Base-by-base conservation (phyloP, 1,140 invertebrate genomes). In the Dendroctonus valens region DNA sequence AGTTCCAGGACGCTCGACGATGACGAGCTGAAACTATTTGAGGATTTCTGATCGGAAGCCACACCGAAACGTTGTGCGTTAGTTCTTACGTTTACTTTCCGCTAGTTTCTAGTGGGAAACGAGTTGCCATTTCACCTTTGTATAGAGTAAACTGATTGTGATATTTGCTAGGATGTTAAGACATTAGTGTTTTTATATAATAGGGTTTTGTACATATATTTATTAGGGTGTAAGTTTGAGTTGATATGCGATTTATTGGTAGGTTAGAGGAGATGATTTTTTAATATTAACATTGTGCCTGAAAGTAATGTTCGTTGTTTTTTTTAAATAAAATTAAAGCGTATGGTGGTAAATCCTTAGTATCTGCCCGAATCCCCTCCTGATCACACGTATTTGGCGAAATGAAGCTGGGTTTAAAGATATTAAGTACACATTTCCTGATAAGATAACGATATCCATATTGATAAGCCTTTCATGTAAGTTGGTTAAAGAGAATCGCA, bases 21-120 rank as follows among this genome's bases (percentile, higher is more conserved):
- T 64, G 86, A 87, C 69, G 93, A 96, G 76, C 78, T 91, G 60
- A 89, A 90, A 73, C 79, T 93, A 6, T 97, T 97, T 80, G 89
- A 88, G 76, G 94, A 96, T 81, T 97, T 96, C 80, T 94, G 82
- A 89, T 64, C 41, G 3, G 26, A 26, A 26, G 26, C 3, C 26
- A 26, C 26, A 26, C 26, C 26, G 26, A 26, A 26, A 26, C 26
- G 26, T 26, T 26, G 26, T 26, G 1, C 3, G 26, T 3, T 26
- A 26, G 26, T 26, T 26, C 26, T 26, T 26, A 26, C 26, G 26
- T 26, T 1, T 26, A 26, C 26, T 1, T 26, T 26, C 26, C 26
- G 26, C 26, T 26, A 26, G 26, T 42, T 58, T 41, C 41, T 14
- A 55, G 41, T 50, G 55, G 41, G 58, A 42, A 49, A 49, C 40